Evolutionary conservation across 1,140 invertebrate genomes (phyloP).

Genomic region (Drosophila tsacasi): DNA sequence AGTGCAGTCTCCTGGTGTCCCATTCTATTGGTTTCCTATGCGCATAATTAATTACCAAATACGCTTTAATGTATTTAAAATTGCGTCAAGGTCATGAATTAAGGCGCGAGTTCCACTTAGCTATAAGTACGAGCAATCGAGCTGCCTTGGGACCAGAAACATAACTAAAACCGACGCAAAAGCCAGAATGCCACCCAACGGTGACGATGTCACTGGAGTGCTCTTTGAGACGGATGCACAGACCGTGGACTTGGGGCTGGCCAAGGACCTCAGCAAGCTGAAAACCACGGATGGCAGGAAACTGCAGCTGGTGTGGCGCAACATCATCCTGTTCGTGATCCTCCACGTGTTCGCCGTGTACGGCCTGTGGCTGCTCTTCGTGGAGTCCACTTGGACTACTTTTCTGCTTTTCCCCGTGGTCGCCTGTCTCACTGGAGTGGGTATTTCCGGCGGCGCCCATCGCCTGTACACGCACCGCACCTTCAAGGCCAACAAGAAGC

Average conservation of each 20-base stretch:
- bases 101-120: no score
- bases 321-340: conserved; percentile 93
- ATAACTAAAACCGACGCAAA: not conserved
- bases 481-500: conserved; percentile 96
- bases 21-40: not conserved
- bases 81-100: not conserved
- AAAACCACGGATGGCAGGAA: conserved; percentile 56
- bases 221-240: not conserved
- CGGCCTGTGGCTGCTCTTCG: conserved; percentile 92
- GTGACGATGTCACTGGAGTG: not conserved
- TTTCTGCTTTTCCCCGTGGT: conserved; percentile 23
- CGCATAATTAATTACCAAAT: not conserved
- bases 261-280: not conserved
- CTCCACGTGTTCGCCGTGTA: conserved; percentile 94
- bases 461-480: conserved; percentile 96
- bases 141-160: not conserved
- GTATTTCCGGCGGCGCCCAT: conserved; percentile 97
- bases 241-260: not conserved
- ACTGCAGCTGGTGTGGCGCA: conserved; percentile 94
- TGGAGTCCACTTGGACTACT: conserved; percentile 92
- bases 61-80: no score
- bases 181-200: not conserved
- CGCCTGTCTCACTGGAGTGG: conserved; percentile 88
- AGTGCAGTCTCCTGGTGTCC: not conserved
- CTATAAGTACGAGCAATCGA: not conserved